A percentile compares a stretch with the other conserved stretches of the same genome.
Evolutionary conservation across 1,140 invertebrate species (phyloP).

Genomic region (Streblospio benedicti): DNA sequence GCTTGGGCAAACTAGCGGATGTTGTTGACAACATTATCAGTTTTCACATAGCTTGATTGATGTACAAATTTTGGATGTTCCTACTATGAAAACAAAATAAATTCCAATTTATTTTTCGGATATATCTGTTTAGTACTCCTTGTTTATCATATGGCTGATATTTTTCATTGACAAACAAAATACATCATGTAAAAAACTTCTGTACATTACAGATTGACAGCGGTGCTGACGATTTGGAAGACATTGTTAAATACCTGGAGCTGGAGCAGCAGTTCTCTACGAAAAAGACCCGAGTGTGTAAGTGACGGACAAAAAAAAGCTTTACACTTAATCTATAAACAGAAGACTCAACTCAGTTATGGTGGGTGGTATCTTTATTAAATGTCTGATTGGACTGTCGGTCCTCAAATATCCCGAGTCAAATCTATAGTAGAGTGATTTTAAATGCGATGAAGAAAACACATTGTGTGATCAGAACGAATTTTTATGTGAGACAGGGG

Average conservation of each 20-base stretch:
- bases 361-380: too few species aligned
- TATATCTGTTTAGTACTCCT: not conserved
- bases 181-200: not conserved
- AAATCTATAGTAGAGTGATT: too few species aligned
- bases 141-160: not conserved
- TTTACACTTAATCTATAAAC: too few species aligned
- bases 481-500: too few species aligned
- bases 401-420: too few species aligned
- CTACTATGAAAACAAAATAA: not conserved
- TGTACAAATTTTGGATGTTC: not conserved
- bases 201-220: conserved; percentile 12
- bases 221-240: conserved; percentile 27
- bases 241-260: conserved; percentile 42
- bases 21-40: not conserved
- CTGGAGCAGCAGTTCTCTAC: conserved; percentile 43
- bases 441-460: too few species aligned
- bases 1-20: conserved; percentile 27
- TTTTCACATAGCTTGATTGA: not conserved
- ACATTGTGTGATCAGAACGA: too few species aligned
- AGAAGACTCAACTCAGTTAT: too few species aligned
- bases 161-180: not conserved
- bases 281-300: conserved; percentile 13
- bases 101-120: not conserved
- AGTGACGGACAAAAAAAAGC: not conserved
- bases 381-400: too few species aligned